Percentiles rank a stretch among this genome's conserved stretches.
phyloP scores from a whole-genome alignment of 2,888 invertebrate genomes.

The Margaritifera margaritifera region DNA sequence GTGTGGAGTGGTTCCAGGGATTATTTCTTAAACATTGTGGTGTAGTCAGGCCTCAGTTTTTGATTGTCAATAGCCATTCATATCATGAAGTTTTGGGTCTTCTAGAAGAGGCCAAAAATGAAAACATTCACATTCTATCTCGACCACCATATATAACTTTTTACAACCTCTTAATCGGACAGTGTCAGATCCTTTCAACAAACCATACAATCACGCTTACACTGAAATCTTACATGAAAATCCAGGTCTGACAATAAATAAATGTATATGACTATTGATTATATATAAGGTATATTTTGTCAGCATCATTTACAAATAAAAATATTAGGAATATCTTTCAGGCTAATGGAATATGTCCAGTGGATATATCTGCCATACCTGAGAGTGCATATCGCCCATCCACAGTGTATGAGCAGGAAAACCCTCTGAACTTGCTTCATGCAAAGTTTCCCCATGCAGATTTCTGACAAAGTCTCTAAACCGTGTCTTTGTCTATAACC shows the following conservation, averaged over 20 bases:
- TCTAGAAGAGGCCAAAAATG: not conserved
- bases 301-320: not conserved
- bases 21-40: slow-evolving; percentile 4
- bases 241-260: not conserved
- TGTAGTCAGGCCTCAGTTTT: slow-evolving; percentile 1
- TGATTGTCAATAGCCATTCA: slow-evolving; percentile 2
- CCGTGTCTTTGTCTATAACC: too few relatives aligned
- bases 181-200: not conserved
- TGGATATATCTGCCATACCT: not conserved
- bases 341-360: slow-evolving; percentile 1
- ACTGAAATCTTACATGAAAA: not conserved
- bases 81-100: not conserved
- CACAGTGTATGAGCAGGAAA: too few relatives aligned
- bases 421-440: too few relatives aligned
- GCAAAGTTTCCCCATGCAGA: too few relatives aligned
- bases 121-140: slow-evolving; percentile 1
- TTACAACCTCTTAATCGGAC: not conserved
- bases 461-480: too few relatives aligned
- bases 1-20: slow-evolving; percentile 1
- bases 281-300: not conserved
- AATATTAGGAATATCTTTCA: slow-evolving; percentile 2
- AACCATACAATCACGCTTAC: not conserved
- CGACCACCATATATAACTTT: not conserved
- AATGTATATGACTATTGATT: not conserved
- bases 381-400: slow-evolving; percentile 1